Base-by-base conservation (phyloP, 2,797 vertebrate species). In the Falco naumanni region DNA sequence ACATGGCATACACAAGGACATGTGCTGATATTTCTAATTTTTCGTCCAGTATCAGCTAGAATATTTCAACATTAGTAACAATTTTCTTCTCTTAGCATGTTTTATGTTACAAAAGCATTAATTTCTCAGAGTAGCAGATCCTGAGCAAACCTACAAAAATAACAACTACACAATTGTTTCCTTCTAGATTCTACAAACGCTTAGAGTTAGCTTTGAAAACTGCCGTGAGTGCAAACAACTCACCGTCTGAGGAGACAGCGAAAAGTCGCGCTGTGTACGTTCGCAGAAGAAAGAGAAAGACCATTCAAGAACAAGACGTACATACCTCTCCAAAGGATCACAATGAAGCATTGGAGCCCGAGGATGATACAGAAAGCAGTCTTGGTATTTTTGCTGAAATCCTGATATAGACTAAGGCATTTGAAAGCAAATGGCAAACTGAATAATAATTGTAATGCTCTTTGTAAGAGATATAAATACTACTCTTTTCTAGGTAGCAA, bases 151-250 rank as follows among this genome's bases (percentile, higher is more conserved):
- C 9, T 75, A 33, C 37, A 77, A 34, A 63, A 56, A 4, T 15
- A 75, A 10, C 53, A 70, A 78, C 60, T 13, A 21, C 15, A 2
- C 24, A 3, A 6, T 91, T 96, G 18, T 90, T 93, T 95, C 37
- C 93, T 93, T 68, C 51, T 72, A 99, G 98, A 61, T 98, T 99
- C 96, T 98, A 97, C 33, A 93, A 51, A 33, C 84, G 95, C 81
- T 94, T 99, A 37, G 98, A 97, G 37, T 56, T 81, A 66, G 98
- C 98, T 66, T 72, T 99, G 93, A 87, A 96, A 70, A 86, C 89
- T 47, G 83, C 86, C 11, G n/a, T 76, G 24, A 22, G 66, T 14
- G 74, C 77, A 51, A 74, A 43, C 18, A 57, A 11, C 41, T 65
- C 26, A 4, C 47, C 82, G 37, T 19, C 48, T 4, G 21, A 94